Base-by-base conservation (phyloP, 2,888 invertebrate species). In the Drosophila hamatofila region DNA sequence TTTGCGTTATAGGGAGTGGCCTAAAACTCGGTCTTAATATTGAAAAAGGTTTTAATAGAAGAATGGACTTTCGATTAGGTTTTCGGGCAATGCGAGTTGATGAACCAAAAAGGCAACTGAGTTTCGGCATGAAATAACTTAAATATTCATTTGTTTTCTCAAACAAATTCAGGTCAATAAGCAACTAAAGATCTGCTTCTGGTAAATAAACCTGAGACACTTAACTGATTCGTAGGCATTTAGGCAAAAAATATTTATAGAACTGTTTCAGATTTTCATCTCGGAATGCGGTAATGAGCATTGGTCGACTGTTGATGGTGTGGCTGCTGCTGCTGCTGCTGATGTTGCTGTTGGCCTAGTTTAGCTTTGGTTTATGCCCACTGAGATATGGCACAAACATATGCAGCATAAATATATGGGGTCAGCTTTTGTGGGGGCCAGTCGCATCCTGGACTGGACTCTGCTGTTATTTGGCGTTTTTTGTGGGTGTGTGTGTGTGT, bases 341-440 rank as follows among this genome's bases (percentile, higher is more conserved):
- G 56, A 8, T 76, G 72, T 27, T 75, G 69, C 52, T 79, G 70
- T 33, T 77, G 79, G 55, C 78, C 68, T 57, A 73, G 82, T 89
- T 89, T 72, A 89, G 84, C 74, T 84, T 87, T 84, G 83, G 83
- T 80, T 88, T 88, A 88, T 83, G 89, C 70, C 69, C 71, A 64
- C 74, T 62, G 65, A 84, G 89, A 84, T 84, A 88, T 81, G 89
- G 87, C 87, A 79, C 76, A 74, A 79, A 79, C 89, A 84, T 84
- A 84, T 89, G 87, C 81, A 76, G 79, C 89, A 83, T 85, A 83
- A 81, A 83, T 86, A 83, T 88, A 81, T 76, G 73, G 65, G 66
- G 63, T 64, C 74, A 63, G 66, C 41, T 39, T 58, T 14, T 69
- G 66, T 61, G 35, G 52, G 35, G 54, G 46, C 7, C 68, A 62